Evolutionary conservation across 2,888 invertebrate species (phyloP).

Genomic region (Plebejus argus): DNA sequence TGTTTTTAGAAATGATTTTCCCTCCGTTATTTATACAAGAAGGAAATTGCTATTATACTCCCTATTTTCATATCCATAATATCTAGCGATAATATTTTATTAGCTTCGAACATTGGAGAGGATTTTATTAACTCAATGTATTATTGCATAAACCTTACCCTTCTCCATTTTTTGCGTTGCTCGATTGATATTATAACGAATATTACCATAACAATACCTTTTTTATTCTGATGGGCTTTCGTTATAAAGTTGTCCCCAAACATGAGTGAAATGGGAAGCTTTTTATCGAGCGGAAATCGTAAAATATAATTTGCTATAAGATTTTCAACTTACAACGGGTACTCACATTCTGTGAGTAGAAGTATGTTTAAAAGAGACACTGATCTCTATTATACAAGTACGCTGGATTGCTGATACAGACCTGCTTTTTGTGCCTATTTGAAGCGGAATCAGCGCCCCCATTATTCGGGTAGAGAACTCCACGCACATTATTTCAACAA

Average conservation of each 20-base stretch:
- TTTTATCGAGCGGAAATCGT: not conserved
- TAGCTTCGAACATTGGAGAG: not conserved
- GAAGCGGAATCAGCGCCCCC: too few relatives aligned
- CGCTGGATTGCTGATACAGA: too few relatives aligned
- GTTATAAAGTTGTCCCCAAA: not conserved
- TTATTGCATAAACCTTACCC: not conserved
- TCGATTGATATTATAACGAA: not conserved
- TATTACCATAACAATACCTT: not conserved
- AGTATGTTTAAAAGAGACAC: not conserved
- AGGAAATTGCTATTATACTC: not conserved
- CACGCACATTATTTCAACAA: too few relatives aligned
- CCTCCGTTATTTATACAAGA: slow-evolving; percentile 1
- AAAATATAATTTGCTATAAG: not conserved
- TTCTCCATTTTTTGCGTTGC: not conserved
- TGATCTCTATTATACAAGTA: too few relatives aligned
- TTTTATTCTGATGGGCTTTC: not conserved
- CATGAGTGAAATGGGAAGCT: not conserved
- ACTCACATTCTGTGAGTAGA: not conserved
- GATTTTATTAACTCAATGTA: not conserved
- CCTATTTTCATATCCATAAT: not conserved
- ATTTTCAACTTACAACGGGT: not conserved
- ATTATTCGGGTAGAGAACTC: too few relatives aligned
- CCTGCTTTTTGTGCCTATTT: too few relatives aligned
- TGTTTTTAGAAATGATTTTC: not conserved
- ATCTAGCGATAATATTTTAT: slow-evolving; percentile 3